Base-by-base conservation (phyloP, 2,888 invertebrate genomes). In the Tricholauxania praeusta region DNA sequence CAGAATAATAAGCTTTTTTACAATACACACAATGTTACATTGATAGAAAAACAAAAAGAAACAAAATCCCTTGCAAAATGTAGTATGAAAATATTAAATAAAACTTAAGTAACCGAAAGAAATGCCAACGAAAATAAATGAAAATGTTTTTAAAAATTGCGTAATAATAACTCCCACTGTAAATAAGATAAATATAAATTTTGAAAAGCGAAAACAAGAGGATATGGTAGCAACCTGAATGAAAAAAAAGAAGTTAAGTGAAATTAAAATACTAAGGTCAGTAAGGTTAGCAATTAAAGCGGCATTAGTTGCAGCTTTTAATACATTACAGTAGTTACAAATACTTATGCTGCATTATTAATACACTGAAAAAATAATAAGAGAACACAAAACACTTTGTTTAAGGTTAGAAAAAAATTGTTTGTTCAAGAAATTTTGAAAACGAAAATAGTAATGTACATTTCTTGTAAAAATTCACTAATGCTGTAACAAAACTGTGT, bases 401-500 rank as follows among this genome's bases (percentile, higher is more conserved):
- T 6, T 52, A 48, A 47, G n/a, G 12, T 22, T 15, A 15, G 32
- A 66, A 8, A n/a, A 32, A 39, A 63, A 10, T 63, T 17, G 15
- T 12, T 39, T n/a, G 48, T n/a, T 47, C 10, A 39, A 39, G 10
- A 39, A 7, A 39, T 39, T 39, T 39, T 39, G 39, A 39, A 63
- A 8, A 32, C 17, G 47, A 32, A 62, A 32, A 72, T 52, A 76
- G 73, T 79, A 28, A 28, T 84, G 85, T 84, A 85, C 75, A 84
- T 82, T 85, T 83, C 77, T 81, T 84, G 83, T 84, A 84, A 80
- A 85, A 79, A 80, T 78, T 79, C 80, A 77, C 15, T 48, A 65
- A 69, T 17, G 49, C 19, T 39, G 32, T 65, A 15, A 32, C 59
- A 51, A 59, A 51, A 22, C 67, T 72, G 66, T 72, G 72, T 51